Conservation (phyloP, 2,797 vertebrate genomes). For the Emydoidea blandingii region DNA sequence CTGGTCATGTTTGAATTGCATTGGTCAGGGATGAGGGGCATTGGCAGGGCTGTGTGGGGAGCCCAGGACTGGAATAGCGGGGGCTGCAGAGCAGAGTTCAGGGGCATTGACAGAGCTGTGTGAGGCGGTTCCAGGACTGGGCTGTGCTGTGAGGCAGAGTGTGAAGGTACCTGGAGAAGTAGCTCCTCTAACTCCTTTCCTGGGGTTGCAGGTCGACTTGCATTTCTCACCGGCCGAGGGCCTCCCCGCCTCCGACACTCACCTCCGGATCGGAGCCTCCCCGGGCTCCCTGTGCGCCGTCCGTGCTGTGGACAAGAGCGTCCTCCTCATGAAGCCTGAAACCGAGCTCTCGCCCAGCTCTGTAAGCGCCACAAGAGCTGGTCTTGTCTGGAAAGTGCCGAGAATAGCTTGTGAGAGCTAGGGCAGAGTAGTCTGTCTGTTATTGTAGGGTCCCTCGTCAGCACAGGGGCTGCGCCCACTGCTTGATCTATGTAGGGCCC, state of each 20-base stretch:
- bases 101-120: neutral
- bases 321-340: constrained; percentile 85
- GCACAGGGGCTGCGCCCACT: neutral
- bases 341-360: constrained; percentile 79
- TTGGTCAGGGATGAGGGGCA: neutral
- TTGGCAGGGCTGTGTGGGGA: too few species aligned
- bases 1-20: neutral
- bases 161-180: neutral
- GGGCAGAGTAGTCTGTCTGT: neutral
- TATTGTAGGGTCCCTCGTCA: neutral
- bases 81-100: too few species aligned
- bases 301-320: constrained; percentile 89
- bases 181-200: neutral
- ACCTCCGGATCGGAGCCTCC: constrained; percentile 80
- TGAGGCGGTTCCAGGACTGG: neutral
- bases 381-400: neutral
- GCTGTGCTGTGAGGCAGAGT: too few species aligned
- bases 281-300: constrained; percentile 89
- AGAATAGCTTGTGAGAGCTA: neutral
- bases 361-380: constrained; percentile 76
- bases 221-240: constrained; percentile 79
- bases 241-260: constrained; percentile 80
- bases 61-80: too few species aligned
- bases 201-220: constrained; percentile 84
- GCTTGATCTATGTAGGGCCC: neutral